Conservation (phyloP, 2,888 invertebrate species). For the Drosophila putrida region DNA sequence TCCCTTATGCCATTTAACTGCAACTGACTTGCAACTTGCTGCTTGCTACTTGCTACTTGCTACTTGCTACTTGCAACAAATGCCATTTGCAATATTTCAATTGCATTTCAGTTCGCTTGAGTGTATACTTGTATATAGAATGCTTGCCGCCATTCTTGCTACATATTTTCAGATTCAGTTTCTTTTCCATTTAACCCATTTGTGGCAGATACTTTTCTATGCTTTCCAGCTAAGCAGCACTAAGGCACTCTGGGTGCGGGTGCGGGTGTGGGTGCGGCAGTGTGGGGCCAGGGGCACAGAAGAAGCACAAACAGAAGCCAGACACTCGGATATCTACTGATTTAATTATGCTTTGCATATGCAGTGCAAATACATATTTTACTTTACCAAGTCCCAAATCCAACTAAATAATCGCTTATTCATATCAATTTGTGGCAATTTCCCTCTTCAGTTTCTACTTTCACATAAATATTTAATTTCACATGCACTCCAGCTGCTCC, state of each 20-base stretch:
- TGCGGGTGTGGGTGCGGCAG: no score
- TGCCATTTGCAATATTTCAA: slow-evolving; percentile 75
- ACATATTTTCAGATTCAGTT: slow-evolving; percentile 31
- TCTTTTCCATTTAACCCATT: slow-evolving; percentile 21
- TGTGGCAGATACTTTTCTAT: slow-evolving; percentile 6
- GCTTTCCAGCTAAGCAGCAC: slow-evolving; percentile 1
- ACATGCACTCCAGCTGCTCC: not conserved
- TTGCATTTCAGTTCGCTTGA: slow-evolving; percentile 65
- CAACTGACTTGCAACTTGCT: slow-evolving; percentile 33
- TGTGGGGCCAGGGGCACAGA: no score
- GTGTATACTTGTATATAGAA: slow-evolving; percentile 24
- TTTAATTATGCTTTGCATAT: slow-evolving; percentile 56
- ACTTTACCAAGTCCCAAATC: slow-evolving; percentile 16
- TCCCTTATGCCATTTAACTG: slow-evolving; percentile 1
- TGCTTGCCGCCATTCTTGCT: slow-evolving; percentile 21
- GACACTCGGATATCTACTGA: slow-evolving; percentile 31
- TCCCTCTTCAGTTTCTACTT: not conserved
- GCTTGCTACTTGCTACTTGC: slow-evolving; percentile 32
- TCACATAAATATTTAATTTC: slow-evolving; percentile 9
- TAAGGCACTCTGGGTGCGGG: not conserved
- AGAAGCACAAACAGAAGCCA: not conserved
- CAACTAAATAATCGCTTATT: slow-evolving; percentile 28
- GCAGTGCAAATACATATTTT: slow-evolving; percentile 31
- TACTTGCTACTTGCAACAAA: slow-evolving; percentile 46
- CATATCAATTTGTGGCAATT: slow-evolving; percentile 20